Evolutionary conservation across 2,797 vertebrate species (phyloP), one percentile per base, ranked within the genome.

Genomic region (Sternarchorhynchus goeldii): DNA sequence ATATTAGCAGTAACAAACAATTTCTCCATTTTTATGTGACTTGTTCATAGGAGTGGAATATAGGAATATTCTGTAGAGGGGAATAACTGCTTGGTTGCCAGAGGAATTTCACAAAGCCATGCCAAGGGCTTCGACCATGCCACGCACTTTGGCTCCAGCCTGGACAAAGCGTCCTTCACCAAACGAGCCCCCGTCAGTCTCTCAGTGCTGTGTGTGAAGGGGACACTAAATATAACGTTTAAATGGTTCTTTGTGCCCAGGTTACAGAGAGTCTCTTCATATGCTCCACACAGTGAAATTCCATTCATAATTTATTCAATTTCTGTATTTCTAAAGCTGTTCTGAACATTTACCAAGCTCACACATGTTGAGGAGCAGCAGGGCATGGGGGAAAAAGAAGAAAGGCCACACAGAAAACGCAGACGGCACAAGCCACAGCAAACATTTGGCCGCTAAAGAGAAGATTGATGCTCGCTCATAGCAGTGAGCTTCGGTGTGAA

Each of bases 201-300:
- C 78, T 20, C 83, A 88, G 77, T 76, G 71, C 86, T 85, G 81
- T 76, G 83, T 86, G 88, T 89, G 88, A 89, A 89, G 87, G 83
- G 84, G 81, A 68, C 85, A 84, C 88, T 84, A 89, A 87, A 90
- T 90, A 86, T 91, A 92, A 86, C 81, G 82, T 77, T 86, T 80
- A 83, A 85, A 77, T 79, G 86, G 84, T 85, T 88, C 88, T 90
- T 92, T 93, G 90, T 91, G 85, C 77, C 18, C 6, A 3, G 6
- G 64, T 34, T 70, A 93, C 92, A 94, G 91, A 86, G 89, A 85
- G 73, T 55, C 85, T 78, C 89, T 93, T 92, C 88, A 93, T 91
- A 70, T 84, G 76, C 57, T 78, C 82, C 57, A 79, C 75, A 83
- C 78, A 76, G 83, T 29, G 69, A 84, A 89, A 92, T 92, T 92